Percentiles rank a stretch among this genome's conserved stretches.
phyloP scores from a whole-genome alignment of 2,113 vertebrate genomes.

The Dendropsophus ebraccatus region DNA sequence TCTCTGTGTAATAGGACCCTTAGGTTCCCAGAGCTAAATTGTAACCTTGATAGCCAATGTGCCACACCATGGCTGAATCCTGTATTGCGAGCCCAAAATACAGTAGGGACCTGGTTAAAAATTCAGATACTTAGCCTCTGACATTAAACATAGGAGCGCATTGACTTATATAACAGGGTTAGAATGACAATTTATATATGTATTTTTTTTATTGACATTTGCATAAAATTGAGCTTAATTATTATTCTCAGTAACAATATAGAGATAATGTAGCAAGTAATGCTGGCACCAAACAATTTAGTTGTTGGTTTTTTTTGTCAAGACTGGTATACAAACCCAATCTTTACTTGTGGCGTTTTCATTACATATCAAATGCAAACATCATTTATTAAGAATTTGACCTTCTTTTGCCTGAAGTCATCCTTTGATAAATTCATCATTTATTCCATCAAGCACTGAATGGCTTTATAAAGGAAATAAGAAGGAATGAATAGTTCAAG shows the following conservation, averaged over 20 bases:
- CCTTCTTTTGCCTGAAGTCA: slow-evolving; percentile 56
- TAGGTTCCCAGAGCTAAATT: too few relatives aligned
- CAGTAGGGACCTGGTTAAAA: too few relatives aligned
- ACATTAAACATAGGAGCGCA: too few relatives aligned
- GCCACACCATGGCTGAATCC: too few relatives aligned
- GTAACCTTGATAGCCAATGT: too few relatives aligned
- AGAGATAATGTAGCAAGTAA: slow-evolving; percentile 9
- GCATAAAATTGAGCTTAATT: background rate
- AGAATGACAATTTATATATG: too few relatives aligned
- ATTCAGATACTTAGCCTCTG: too few relatives aligned
- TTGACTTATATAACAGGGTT: too few relatives aligned
- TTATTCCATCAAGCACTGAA: slow-evolving; percentile 61
- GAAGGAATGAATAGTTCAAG: slow-evolving; percentile 50
- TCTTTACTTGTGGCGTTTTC: slow-evolving; percentile 31
- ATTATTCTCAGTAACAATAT: background rate
- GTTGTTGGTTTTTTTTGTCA: background rate
- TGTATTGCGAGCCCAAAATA: too few relatives aligned
- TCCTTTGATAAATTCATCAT: slow-evolving; percentile 61
- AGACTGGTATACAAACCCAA: background rate
- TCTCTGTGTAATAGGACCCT: too few relatives aligned
- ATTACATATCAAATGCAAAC: slow-evolving; percentile 54
- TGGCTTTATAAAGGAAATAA: slow-evolving; percentile 60
- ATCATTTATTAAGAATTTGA: slow-evolving; percentile 59
- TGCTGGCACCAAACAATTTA: background rate
- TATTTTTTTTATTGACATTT: background rate